These are phyloP conservation scores for Naso thynnoides DNA, from an alignment of 2,797 vertebrate species.

Conservation along the genomic window DNA sequence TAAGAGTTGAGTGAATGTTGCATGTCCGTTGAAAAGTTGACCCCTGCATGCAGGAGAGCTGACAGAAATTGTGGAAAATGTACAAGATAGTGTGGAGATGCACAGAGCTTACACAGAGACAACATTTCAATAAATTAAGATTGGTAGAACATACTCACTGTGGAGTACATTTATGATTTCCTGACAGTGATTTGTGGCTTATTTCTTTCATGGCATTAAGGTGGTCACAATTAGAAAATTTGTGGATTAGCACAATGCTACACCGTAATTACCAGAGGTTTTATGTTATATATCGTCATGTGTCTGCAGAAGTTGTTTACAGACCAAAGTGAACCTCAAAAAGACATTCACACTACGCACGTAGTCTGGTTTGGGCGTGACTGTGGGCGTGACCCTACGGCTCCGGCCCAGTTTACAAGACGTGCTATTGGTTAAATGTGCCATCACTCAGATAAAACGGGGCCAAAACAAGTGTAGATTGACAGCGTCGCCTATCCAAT, in stretches of 20 bases:
- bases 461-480: neutral
- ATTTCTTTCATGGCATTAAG: neutral
- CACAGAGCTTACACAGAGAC: conserved; percentile 37
- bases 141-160: conserved; percentile 45
- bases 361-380: conserved; percentile 35
- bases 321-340: conserved; percentile 35
- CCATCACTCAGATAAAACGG: conserved; percentile 2
- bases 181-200: neutral
- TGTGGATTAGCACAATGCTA: no score
- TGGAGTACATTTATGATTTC: neutral
- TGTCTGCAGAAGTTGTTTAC: conserved; percentile 21
- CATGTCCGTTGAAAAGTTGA: conserved; percentile 9
- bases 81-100: conserved; percentile 16
- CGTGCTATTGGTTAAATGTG: conserved; percentile 46
- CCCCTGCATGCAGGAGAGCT: conserved; percentile 29
- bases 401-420: conserved; percentile 23
- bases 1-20: conserved; percentile 16
- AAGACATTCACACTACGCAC: conserved; percentile 28
- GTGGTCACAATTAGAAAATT: neutral
- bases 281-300: neutral
- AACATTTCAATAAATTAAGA: conserved; percentile 58
- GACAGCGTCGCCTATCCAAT: conserved; percentile 55
- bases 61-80: conserved; percentile 15
- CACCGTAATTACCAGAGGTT: neutral
- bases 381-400: conserved; percentile 24